phyloP scores from a whole-genome alignment of 2,888 invertebrate species.

The Idaea aversata region DNA sequence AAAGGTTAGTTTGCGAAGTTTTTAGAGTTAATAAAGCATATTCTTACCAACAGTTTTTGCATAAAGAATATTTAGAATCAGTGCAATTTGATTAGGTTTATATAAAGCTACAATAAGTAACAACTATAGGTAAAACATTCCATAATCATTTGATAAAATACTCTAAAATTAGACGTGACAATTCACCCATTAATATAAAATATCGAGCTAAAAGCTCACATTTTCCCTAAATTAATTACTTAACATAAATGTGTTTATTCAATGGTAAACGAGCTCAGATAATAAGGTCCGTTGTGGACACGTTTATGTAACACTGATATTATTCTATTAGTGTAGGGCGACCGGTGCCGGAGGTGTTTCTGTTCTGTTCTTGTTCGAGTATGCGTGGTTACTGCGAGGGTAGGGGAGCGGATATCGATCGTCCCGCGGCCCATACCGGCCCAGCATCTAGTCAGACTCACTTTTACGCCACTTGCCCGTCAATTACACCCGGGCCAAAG shows the following conservation, averaged over 20 bases:
- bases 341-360: neutral
- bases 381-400: neutral
- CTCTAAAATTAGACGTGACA: too few species aligned
- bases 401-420: conserved; percentile 13
- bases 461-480: conserved; percentile 58
- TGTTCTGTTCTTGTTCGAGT: neutral
- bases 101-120: too few species aligned
- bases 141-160: too few species aligned
- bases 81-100: too few species aligned
- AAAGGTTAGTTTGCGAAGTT: conserved; percentile 26
- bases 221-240: neutral
- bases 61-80: too few species aligned
- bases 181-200: neutral
- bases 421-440: conserved; percentile 28
- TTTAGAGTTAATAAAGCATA: conserved; percentile 23
- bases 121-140: too few species aligned
- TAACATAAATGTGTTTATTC: neutral
- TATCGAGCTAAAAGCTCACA: neutral
- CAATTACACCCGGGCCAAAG: conserved; percentile 39
- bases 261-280: neutral
- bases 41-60: conserved; percentile 6
- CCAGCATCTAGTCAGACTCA: conserved; percentile 48
- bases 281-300: neutral
- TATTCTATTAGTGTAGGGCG: neutral
- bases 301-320: neutral